Evolutionary conservation across 2,797 vertebrate species (phyloP), one percentile per base, ranked within the genome.

Genomic region (Chaetophractus vellerosus): DNA sequence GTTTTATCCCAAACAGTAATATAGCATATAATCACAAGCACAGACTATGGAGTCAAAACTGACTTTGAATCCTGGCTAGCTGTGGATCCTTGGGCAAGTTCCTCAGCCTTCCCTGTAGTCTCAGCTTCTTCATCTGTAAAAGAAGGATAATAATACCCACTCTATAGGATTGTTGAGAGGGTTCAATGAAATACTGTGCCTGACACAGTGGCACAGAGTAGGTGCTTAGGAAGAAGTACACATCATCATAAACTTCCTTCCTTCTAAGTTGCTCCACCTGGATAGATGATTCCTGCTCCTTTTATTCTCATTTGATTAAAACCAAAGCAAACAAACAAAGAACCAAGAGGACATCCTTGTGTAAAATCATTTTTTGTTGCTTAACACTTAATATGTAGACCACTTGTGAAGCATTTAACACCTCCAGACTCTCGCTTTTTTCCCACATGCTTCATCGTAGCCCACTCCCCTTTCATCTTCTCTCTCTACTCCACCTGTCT

Each of bases 51-150:
- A 61, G n/a, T 82, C 48, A 72, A 59, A 45, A 19, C 79, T 79
- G 86, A 57, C 31, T 59, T 59, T 82, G 79, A 93, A 78, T 64
- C 45, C 33, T 69, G n/a, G 33, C 5, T 38, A n/a, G 31, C 19
- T 59, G 4, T 87, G 80, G 69, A 76, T 21, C 33, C 55, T 28
- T 66, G 63, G 36, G 41, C 6, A 38, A 88, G 61, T 66, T 79
- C 85, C 80, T 93, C 23, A 71, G 50, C 38, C 50, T 74, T 48
- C 6, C 82, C 38, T n/a, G 0, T 24, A 9, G 83, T 61, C 36
- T 55, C 76, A 76, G 48, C 28, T 88, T 96, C 82, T 93, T 93
- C 19, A 41, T 15, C 21, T 88, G 11, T 64, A 24, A 81, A 90
- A 81, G 41, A 88, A 31, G 14, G 63, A 57, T 19, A 28, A 12